These are phyloP conservation scores for Meles meles DNA, from an alignment of 2,113 vertebrate species.

Conservation along the genomic window DNA sequence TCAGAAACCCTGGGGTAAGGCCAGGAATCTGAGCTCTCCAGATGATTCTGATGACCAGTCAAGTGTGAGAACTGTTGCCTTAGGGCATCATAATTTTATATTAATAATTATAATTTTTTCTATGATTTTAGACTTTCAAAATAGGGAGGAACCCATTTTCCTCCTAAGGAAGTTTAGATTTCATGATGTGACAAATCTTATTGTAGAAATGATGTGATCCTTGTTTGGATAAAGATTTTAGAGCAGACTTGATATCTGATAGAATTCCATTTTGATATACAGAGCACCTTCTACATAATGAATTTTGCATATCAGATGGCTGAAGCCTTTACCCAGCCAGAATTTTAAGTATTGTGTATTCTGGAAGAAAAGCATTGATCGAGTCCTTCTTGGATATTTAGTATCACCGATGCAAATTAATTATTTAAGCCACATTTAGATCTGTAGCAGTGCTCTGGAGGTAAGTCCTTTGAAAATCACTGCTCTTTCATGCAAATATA, in stretches of 20 bases:
- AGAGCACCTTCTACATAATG: constrained; percentile 50
- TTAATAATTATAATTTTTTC: neutral
- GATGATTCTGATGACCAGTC: neutral
- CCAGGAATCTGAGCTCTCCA: neutral
- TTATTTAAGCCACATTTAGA: constrained; percentile 57
- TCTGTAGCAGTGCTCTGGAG: neutral
- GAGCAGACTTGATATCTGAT: neutral
- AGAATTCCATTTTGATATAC: constrained; percentile 23
- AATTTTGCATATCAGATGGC: constrained; percentile 38
- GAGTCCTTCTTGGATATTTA: constrained; percentile 24
- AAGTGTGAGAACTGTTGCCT: neutral
- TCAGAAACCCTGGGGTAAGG: neutral
- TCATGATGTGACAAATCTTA: neutral
- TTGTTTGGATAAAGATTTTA: constrained; percentile 31
- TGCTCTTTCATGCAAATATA: neutral
- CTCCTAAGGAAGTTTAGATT: neutral
- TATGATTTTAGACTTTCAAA: neutral
- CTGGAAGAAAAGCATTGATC: constrained; percentile 43
- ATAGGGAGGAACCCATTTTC: neutral
- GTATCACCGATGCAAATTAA: constrained; percentile 33
- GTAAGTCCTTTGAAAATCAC: neutral
- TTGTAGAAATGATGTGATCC: neutral
- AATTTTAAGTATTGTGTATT: constrained; percentile 60
- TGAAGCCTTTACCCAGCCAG: neutral
- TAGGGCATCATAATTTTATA: neutral